phyloP scores from a whole-genome alignment of 2,888 invertebrate genomes.

The Synanthedon formicaeformis region DNA sequence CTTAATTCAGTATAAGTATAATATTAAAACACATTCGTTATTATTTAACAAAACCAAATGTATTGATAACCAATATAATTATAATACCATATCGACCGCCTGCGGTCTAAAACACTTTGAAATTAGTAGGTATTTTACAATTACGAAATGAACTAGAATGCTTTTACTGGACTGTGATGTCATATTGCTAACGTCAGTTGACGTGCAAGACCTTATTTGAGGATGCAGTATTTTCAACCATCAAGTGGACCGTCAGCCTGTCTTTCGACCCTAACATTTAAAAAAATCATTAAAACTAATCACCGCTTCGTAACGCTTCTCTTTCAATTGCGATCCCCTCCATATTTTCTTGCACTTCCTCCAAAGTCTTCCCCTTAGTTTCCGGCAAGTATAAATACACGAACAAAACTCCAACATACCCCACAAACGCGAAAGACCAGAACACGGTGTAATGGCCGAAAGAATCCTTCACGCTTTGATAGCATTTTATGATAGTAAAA shows the following conservation, averaged over 20 bases:
- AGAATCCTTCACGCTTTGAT: conserved; percentile 65
- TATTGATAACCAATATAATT: no score
- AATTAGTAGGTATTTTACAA: no score
- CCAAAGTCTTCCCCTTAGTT: conserved; percentile 73
- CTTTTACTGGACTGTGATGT: background rate
- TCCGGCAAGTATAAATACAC: conserved; percentile 71
- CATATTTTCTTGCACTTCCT: conserved; percentile 71
- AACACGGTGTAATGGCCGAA: conserved; percentile 72
- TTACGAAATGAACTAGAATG: no score
- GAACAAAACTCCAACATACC: conserved; percentile 69
- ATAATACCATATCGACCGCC: no score
- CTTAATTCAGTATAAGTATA: no score
- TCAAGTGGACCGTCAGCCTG: no score
- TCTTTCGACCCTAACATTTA: background rate
- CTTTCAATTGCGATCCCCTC: conserved; percentile 22
- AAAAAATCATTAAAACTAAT: background rate
- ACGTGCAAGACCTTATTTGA: no score
- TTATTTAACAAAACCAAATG: no score
- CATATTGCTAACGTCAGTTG: no score
- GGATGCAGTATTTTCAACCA: no score
- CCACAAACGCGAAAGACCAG: conserved; percentile 66
- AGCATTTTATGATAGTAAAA: conserved; percentile 71
- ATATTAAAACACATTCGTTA: no score
- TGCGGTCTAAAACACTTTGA: no score
- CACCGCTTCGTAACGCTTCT: background rate